Percentiles rank a stretch among this genome's conserved stretches.
Evolutionary conservation across 2,113 vertebrate genomes (phyloP).

Genomic region (Nanorana parkeri): DNA sequence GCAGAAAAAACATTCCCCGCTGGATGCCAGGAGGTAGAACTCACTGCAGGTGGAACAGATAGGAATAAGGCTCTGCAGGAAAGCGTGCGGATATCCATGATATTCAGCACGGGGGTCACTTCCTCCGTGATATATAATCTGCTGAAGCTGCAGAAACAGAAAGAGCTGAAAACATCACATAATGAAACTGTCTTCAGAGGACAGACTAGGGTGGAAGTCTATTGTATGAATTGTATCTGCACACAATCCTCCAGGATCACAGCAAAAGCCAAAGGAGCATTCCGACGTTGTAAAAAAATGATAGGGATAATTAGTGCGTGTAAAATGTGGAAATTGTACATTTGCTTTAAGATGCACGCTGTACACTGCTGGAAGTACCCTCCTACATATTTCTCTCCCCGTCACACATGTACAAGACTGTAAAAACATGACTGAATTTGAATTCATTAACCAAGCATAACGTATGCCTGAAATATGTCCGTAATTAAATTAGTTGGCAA

Average conservation of each 20-base stretch:
- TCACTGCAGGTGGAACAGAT: constrained; percentile 4
- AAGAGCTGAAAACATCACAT: constrained; percentile 42
- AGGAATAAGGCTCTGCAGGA: constrained; percentile 2
- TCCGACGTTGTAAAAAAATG: no score
- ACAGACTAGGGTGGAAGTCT: neutral
- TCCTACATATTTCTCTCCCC: no score
- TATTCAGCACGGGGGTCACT: constrained; percentile 32
- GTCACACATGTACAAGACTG: no score
- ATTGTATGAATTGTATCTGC: neutral
- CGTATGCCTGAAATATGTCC: no score
- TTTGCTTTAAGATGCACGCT: no score
- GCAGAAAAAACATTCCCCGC: neutral
- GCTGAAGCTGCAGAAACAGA: constrained; percentile 34
- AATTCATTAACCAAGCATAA: no score
- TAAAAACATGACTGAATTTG: no score
- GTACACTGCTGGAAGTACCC: no score
- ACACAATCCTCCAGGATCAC: neutral
- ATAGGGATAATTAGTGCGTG: no score
- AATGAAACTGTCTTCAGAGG: constrained; percentile 14
- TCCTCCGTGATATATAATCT: constrained; percentile 47
- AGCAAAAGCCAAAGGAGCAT: neutral
- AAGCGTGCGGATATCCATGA: constrained; percentile 23
- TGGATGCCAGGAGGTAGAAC: neutral
- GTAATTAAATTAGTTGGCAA: no score
- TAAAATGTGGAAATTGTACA: no score